Base-by-base conservation (phyloP, 2,113 vertebrate species). In the Papio anubis region DNA sequence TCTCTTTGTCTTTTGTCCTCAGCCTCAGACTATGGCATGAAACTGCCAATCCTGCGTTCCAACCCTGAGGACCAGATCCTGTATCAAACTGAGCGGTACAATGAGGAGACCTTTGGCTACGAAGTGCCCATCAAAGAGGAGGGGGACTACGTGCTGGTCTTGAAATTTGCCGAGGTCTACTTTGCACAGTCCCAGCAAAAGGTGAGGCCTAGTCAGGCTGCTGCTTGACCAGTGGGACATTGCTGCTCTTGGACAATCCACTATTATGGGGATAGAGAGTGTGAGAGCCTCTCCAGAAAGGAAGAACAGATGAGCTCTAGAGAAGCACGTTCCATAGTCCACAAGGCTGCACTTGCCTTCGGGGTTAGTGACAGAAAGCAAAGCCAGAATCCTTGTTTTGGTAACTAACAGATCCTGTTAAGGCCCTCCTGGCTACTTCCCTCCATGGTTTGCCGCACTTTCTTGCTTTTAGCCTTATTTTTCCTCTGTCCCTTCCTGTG, bases 111-210 rank as follows among this genome's bases (percentile, higher is more conserved):
- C 13, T 99, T 99, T 95, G 99, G 99, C 90, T 99, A 99, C 0
- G 99, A 99, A 84, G 98, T 99, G 87, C 99, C 99, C 66, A 99
- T 99, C 94, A 99, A 99, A 68, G 99, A 99, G 32, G 99, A 99
- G 96, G 99, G 99, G 52, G 99, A 99, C 96, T 99, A 99, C 0
- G 99, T 99, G 94, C 98, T 99, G 66, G 99, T 99, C 92, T 85
- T 99, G 98, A 99, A 99, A 98, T 99, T 99, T 97, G 99, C 99
- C 0, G 99, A 99, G 93, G 99, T 99, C 92, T 99, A 99, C 98
- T 99, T 99, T 98, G 99, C 99, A 73, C 99, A 99, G 97, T 99
- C 99, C 55, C 99, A 99, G 96, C 99, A 99, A 98, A 99, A 99
- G 99, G 99, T 99, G 98, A 98, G 96, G 82, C 45, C 23, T 25